phyloP scores from a whole-genome alignment of 2,888 invertebrate species.

The Andrena minutula region DNA sequence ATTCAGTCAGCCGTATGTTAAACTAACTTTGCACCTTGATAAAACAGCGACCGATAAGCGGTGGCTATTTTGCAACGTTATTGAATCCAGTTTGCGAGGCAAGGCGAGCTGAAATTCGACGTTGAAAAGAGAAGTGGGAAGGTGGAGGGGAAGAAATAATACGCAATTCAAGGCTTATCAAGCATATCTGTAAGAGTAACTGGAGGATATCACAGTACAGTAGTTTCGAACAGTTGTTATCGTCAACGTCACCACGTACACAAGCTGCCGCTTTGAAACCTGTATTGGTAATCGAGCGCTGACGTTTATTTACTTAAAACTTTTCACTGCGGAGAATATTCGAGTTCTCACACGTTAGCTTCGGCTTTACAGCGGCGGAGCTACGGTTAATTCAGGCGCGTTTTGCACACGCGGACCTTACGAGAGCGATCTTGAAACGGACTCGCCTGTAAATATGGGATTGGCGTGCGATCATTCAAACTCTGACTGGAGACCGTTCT shows the following conservation, averaged over 20 bases:
- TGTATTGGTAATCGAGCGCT: not conserved
- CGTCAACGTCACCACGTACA: not conserved
- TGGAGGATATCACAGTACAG: conserved; percentile 21
- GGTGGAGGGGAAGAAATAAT: not conserved
- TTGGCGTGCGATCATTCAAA: conserved; percentile 27
- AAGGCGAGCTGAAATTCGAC: conserved; percentile 39
- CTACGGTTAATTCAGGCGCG: not conserved
- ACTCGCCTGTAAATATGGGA: conserved; percentile 3
- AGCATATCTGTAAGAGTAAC: conserved; percentile 28
- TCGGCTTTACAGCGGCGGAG: not conserved
- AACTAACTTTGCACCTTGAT: conserved; percentile 5
- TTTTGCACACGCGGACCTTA: not conserved
- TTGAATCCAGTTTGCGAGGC: not conserved
- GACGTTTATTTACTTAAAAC: not conserved
- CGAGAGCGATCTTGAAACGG: not conserved
- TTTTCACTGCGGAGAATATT: not conserved
- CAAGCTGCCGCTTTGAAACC: not conserved
- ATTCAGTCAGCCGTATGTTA: conserved; percentile 30
- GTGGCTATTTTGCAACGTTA: conserved; percentile 5
- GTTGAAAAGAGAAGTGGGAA: not conserved
- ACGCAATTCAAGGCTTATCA: conserved; percentile 32
- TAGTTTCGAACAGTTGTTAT: conserved; percentile 6
- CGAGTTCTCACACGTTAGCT: not conserved
- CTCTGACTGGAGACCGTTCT: not conserved
- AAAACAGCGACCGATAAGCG: not conserved